Conservation (phyloP, 2,888 invertebrate species). For the Rotaria socialis region DNA sequence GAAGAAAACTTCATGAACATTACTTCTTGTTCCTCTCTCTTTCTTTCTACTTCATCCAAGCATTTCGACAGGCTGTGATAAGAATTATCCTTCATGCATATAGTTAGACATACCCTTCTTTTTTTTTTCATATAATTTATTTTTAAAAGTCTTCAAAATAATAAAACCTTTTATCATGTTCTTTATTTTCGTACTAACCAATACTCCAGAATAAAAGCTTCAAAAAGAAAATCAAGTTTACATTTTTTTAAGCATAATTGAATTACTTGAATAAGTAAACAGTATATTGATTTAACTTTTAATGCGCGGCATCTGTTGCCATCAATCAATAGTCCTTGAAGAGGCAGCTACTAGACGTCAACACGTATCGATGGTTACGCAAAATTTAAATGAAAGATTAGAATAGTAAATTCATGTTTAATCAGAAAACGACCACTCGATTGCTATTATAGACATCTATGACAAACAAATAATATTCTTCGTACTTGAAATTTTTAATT, state of each 20-base stretch:
- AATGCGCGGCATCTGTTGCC: background rate
- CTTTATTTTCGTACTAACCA: background rate
- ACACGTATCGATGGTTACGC: background rate
- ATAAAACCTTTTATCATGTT: too few species aligned
- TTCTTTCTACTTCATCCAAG: background rate
- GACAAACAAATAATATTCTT: background rate
- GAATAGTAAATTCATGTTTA: background rate
- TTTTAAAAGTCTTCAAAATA: too few species aligned
- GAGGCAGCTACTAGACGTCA: background rate
- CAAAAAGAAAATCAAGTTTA: background rate
- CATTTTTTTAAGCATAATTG: background rate
- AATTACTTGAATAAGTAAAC: background rate
- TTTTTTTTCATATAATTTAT: background rate
- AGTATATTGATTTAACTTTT: background rate
- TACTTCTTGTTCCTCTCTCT: background rate
- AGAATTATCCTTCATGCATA: background rate
- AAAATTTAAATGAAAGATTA: background rate
- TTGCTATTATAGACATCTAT: background rate
- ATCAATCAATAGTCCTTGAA: background rate
- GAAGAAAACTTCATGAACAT: too few species aligned
- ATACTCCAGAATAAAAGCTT: background rate
- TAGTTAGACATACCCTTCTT: background rate
- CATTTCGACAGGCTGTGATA: constrained; percentile 10
- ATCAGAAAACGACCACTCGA: background rate
- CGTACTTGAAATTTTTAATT: background rate